Conservation (phyloP, 2,113 vertebrate species). For the Oenanthe oenanthe region DNA sequence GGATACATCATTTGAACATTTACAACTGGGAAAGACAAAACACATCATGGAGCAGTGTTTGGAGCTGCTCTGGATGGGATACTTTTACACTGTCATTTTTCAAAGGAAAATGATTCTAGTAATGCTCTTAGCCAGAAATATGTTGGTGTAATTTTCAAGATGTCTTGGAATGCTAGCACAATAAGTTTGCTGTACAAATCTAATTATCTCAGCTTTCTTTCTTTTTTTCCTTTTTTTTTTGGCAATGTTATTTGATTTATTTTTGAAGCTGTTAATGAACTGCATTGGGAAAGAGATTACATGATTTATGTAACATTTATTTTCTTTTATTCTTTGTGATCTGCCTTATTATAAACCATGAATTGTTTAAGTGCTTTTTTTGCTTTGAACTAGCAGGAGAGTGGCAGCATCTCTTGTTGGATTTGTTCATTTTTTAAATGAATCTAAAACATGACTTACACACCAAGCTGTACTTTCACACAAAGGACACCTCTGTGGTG, state of each 20-base stretch:
- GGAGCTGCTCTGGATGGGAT: background rate
- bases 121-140: background rate
- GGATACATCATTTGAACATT: background rate
- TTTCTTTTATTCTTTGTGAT: constrained; percentile 68
- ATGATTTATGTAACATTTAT: constrained; percentile 64
- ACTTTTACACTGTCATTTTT: background rate
- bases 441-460: background rate
- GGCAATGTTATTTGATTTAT: constrained; percentile 45
- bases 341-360: constrained; percentile 52
- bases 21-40: background rate
- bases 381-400: constrained; percentile 65
- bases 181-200: constrained; percentile 18
- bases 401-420: constrained; percentile 18
- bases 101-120: background rate
- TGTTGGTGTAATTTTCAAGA: background rate
- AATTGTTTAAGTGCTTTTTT: constrained; percentile 60
- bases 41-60: background rate
- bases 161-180: background rate
- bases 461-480: background rate
- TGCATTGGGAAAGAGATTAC: constrained; percentile 48
- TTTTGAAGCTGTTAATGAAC: constrained; percentile 60
- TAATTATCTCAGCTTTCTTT: background rate
- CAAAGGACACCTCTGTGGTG: background rate
- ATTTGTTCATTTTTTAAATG: constrained; percentile 8
- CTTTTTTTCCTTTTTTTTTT: background rate